Conservation (phyloP, 2,888 invertebrate genomes). For the Mythimna ferrago region DNA sequence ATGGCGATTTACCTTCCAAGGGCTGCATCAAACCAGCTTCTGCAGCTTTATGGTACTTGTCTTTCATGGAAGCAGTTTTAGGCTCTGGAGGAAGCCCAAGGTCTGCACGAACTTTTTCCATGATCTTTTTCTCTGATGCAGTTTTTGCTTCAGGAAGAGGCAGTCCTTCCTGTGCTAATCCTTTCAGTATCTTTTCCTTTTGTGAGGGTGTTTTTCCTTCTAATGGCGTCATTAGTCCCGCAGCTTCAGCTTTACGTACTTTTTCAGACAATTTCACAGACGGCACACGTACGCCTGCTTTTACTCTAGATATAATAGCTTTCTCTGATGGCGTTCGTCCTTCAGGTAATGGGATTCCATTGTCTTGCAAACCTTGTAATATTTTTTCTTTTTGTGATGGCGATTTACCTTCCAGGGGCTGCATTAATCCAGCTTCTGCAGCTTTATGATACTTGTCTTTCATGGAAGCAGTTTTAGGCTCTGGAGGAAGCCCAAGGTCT, state of each 20-base stretch:
- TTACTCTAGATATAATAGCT: neutral
- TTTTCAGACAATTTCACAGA: neutral
- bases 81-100: neutral
- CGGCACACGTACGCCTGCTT: neutral
- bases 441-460: slow-evolving; percentile 1
- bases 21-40: neutral
- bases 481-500: neutral
- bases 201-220: neutral
- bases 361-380: neutral
- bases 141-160: slow-evolving; percentile 1
- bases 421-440: neutral
- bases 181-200: neutral
- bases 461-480: slow-evolving; percentile 7
- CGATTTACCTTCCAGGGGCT: slow-evolving; percentile 1
- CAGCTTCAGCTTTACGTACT: neutral
- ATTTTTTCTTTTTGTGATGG: slow-evolving; percentile 7
- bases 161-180: neutral
- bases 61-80: neutral
- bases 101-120: neutral
- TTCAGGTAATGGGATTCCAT: neutral
- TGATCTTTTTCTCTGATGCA: neutral
- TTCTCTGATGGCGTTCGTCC: neutral
- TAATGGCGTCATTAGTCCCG: neutral
- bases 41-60: neutral
- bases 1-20: neutral